Evolutionary conservation across 2,113 vertebrate species (phyloP).

Genomic region (Zosterops borbonicus): DNA sequence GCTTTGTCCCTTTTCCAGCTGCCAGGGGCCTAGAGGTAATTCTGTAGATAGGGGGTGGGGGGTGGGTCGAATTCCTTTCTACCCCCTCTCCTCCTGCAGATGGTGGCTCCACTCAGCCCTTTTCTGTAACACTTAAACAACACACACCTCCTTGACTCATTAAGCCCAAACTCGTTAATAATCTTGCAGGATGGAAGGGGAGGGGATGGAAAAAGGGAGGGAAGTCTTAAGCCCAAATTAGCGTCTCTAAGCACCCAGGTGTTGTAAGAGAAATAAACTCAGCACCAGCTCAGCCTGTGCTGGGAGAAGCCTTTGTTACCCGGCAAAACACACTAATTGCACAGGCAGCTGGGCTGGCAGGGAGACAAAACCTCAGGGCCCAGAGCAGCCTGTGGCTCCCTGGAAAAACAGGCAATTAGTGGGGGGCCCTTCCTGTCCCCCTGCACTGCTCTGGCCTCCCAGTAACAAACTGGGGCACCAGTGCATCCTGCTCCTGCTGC

Average conservation of each 20-base stretch:
- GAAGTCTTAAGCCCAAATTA: conserved; percentile 43
- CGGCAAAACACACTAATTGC: conserved; percentile 45
- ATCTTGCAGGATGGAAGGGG: conserved; percentile 36
- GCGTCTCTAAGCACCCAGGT: conserved; percentile 58
- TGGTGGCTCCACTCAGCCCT: background rate
- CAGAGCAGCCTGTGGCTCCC: background rate
- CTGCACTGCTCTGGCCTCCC: background rate
- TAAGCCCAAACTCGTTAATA: conserved; percentile 40
- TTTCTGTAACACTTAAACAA: background rate
- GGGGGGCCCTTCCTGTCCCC: background rate
- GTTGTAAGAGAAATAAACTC: conserved; percentile 65
- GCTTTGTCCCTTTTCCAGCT: background rate
- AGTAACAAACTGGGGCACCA: background rate
- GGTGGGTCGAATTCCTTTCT: background rate
- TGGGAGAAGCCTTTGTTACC: conserved; percentile 52
- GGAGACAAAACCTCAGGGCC: conserved; percentile 1
- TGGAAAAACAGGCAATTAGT: background rate
- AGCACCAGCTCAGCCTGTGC: conserved; percentile 35
- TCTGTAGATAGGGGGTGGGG: background rate
- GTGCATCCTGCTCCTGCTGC: background rate
- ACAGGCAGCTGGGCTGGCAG: conserved; percentile 49
- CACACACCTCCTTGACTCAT: conserved; percentile 55
- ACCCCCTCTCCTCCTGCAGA: background rate
- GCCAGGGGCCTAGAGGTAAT: background rate
- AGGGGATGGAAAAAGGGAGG: conserved; percentile 52